These are phyloP conservation scores for Acropora tenuis DNA, from an alignment of 64 coral and sea anemone genomes.

Conservation along the genomic window DNA sequence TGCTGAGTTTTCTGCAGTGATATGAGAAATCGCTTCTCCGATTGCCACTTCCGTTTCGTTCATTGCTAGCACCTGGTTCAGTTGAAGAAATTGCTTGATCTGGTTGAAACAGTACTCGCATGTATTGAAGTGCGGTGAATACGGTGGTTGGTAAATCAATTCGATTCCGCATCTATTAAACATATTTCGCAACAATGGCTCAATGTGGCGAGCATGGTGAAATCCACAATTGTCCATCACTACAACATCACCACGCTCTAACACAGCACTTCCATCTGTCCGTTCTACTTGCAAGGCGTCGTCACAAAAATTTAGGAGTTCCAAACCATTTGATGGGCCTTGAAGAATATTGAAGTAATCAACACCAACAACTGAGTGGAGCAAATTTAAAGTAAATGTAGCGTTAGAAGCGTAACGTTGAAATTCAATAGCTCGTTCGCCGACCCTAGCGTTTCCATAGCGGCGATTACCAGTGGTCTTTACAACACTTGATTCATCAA, in stretches of 20 bases:
- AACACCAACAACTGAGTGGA: no score
- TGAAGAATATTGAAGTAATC: no score
- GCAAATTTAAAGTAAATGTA: no score
- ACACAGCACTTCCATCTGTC: background rate
- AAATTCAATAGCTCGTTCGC: no score
- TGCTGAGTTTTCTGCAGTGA: slow-evolving; percentile 27
- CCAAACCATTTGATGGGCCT: no score
- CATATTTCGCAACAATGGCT: slow-evolving; percentile 53
- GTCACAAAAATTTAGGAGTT: no score
- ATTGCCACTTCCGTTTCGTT: slow-evolving; percentile 55
- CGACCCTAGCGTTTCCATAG: no score
- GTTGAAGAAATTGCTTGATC: slow-evolving; percentile 33
- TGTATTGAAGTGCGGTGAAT: slow-evolving; percentile 67
- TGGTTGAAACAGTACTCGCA: slow-evolving; percentile 58
- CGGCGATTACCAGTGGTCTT: no score
- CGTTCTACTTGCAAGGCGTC: no score
- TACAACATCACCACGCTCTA: background rate
- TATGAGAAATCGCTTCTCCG: slow-evolving; percentile 36
- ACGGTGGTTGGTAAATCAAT: slow-evolving; percentile 56
- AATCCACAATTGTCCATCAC: slow-evolving; percentile 67
- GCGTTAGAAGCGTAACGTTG: no score
- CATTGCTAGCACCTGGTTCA: slow-evolving; percentile 35
- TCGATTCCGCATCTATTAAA: slow-evolving; percentile 46
- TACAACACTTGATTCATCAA: no score
- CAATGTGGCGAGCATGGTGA: slow-evolving; percentile 37